These are phyloP conservation scores for Aporophyla nigra DNA, from an alignment of 2,888 invertebrate species.

Conservation along the genomic window DNA sequence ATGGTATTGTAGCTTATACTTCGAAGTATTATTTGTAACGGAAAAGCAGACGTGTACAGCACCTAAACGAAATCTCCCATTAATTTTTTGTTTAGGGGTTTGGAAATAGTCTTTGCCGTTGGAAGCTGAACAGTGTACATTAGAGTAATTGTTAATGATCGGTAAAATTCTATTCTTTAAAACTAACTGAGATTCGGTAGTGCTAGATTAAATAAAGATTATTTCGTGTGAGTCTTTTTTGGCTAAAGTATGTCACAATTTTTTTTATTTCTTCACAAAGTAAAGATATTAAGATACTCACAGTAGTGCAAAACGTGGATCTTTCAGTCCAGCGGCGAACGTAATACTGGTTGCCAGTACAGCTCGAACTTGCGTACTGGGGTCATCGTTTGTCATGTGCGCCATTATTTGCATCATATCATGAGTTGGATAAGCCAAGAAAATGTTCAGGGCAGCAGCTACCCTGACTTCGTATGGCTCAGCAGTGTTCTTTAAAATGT, in stretches of 20 bases:
- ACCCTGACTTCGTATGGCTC: constrained; percentile 92
- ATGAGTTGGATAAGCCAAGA: constrained; percentile 91
- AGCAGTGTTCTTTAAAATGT: constrained; percentile 92
- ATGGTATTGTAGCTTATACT: not conserved
- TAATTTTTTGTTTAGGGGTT: not conserved
- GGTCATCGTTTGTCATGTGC: constrained; percentile 92
- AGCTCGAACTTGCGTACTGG: constrained; percentile 92
- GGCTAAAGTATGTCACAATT: not conserved
- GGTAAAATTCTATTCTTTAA: too few relatives aligned
- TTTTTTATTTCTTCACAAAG: not conserved
- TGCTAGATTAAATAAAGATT: too few relatives aligned
- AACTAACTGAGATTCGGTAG: not conserved
- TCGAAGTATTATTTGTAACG: not conserved
- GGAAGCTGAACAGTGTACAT: too few relatives aligned
- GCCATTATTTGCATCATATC: constrained; percentile 93
- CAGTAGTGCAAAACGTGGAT: constrained; percentile 84
- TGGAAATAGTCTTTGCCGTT: not conserved
- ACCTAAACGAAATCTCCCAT: not conserved
- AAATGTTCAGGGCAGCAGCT: constrained; percentile 91
- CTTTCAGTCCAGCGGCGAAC: constrained; percentile 87
- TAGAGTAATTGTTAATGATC: not conserved
- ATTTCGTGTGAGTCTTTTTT: not conserved
- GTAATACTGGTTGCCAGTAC: constrained; percentile 92
- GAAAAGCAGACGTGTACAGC: not conserved
- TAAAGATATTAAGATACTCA: constrained; percentile 78